phyloP scores from a whole-genome alignment of 2,113 vertebrate genomes.

The Taxidea taxus region DNA sequence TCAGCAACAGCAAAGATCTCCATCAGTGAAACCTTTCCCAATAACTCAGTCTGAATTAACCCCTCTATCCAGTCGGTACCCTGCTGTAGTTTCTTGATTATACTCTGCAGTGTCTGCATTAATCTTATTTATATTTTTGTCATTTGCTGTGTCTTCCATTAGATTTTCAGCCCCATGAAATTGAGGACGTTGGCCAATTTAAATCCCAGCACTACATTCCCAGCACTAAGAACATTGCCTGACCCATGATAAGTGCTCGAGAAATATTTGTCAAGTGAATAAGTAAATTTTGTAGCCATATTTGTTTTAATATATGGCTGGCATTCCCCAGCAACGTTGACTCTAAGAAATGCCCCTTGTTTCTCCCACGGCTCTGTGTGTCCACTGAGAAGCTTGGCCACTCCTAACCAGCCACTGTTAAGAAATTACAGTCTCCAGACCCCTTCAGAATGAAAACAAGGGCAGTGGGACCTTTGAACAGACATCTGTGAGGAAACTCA shows the following conservation, averaged over 20 bases:
- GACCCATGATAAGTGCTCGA: not conserved
- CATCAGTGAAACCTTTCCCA: not conserved
- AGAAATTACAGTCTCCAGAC: not conserved
- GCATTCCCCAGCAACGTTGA: not conserved
- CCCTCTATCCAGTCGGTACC: not conserved
- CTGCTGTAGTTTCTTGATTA: not conserved
- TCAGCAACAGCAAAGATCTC: not conserved
- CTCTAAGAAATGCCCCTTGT: not conserved
- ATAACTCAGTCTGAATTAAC: not conserved
- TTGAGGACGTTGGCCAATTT: not conserved
- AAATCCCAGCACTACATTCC: not conserved
- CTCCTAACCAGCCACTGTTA: not conserved
- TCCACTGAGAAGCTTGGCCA: not conserved
- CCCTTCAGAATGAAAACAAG: not conserved
- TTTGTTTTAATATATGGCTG: not conserved
- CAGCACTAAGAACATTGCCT: not conserved
- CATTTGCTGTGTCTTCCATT: not conserved
- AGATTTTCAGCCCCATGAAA: not conserved
- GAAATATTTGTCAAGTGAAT: not conserved
- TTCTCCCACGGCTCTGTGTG: not conserved
- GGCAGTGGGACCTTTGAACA: not conserved
- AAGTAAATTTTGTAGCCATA: not conserved
- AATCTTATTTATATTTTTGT: not conserved
- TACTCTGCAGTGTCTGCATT: not conserved
- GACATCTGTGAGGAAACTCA: not conserved